Conservation (phyloP, 2,888 invertebrate genomes). For the Drosophila planitibia region DNA sequence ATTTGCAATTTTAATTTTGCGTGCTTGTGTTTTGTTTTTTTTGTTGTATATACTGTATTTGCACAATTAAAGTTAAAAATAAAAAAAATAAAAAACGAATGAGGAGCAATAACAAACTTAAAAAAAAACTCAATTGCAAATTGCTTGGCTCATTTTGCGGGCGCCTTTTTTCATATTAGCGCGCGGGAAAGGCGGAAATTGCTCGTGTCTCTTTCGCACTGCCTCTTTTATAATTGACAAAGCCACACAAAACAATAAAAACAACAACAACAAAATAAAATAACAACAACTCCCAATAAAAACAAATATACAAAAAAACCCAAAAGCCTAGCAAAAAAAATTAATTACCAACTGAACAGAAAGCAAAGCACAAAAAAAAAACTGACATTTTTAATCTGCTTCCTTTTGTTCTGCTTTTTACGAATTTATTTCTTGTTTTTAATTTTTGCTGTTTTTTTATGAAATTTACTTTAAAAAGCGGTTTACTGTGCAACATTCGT, state of each 20-base stretch:
- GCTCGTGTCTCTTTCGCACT: slow-evolving; percentile 40
- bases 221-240: slow-evolving; percentile 47
- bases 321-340: slow-evolving; percentile 53
- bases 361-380: slow-evolving; percentile 24
- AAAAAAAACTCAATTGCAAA: slow-evolving; percentile 48
- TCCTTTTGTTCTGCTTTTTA: slow-evolving; percentile 48
- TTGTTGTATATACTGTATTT: slow-evolving; percentile 28
- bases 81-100: slow-evolving; percentile 27
- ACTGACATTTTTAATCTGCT: slow-evolving; percentile 50
- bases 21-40: slow-evolving; percentile 30
- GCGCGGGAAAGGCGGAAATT: slow-evolving; percentile 70
- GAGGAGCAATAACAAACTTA: slow-evolving; percentile 41
- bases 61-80: slow-evolving; percentile 65
- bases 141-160: slow-evolving; percentile 58
- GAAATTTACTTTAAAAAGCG: slow-evolving; percentile 29
- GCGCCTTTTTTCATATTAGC: slow-evolving; percentile 22
- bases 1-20: slow-evolving; percentile 76
- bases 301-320: slow-evolving; percentile 12
- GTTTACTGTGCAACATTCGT: slow-evolving; percentile 32
- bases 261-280: slow-evolving; percentile 15
- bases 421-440: slow-evolving; percentile 24
- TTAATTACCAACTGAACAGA: slow-evolving; percentile 59
- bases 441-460: slow-evolving; percentile 31
- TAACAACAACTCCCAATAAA: slow-evolving; percentile 23
- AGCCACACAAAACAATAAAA: slow-evolving; percentile 20